Evolutionary conservation across 2,797 vertebrate genomes (phyloP).

Genomic region (Acanthurus leucopareius): DNA sequence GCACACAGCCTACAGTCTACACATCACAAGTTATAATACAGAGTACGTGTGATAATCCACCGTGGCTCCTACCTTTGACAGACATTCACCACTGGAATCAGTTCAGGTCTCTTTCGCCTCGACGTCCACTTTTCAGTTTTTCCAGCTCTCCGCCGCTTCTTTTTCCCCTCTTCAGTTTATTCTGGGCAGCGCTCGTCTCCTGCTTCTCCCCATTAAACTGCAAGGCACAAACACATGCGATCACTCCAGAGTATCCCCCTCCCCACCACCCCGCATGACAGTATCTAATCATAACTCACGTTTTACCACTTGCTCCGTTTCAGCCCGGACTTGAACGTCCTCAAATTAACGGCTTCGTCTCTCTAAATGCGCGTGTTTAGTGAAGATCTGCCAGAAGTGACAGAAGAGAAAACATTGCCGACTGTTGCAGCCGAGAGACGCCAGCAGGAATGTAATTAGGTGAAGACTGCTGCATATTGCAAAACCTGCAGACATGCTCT

Average conservation of each 20-base stretch:
- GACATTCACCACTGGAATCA: constrained; percentile 65
- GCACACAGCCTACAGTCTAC: not conserved
- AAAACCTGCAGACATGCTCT: constrained; percentile 62
- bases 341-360: constrained; percentile 45
- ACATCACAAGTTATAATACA: constrained; percentile 19
- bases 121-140: constrained; percentile 56
- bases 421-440: constrained; percentile 63
- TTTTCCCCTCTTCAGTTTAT: constrained; percentile 45
- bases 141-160: constrained; percentile 44
- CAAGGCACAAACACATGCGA: constrained; percentile 71
- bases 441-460: constrained; percentile 71
- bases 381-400: constrained; percentile 46
- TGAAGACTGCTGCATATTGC: constrained; percentile 67
- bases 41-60: not conserved
- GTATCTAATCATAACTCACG: constrained; percentile 49
- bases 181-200: constrained; percentile 60
- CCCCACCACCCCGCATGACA: constrained; percentile 13
- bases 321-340: constrained; percentile 39
- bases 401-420: constrained; percentile 51
- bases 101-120: constrained; percentile 44
- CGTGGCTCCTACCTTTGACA: constrained; percentile 72
- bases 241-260: constrained; percentile 56
- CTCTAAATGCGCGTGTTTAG: constrained; percentile 30
- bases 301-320: constrained; percentile 36
- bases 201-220: constrained; percentile 70